Base-by-base conservation (phyloP, 2,888 invertebrate species). In the Argyresthia albistria region DNA sequence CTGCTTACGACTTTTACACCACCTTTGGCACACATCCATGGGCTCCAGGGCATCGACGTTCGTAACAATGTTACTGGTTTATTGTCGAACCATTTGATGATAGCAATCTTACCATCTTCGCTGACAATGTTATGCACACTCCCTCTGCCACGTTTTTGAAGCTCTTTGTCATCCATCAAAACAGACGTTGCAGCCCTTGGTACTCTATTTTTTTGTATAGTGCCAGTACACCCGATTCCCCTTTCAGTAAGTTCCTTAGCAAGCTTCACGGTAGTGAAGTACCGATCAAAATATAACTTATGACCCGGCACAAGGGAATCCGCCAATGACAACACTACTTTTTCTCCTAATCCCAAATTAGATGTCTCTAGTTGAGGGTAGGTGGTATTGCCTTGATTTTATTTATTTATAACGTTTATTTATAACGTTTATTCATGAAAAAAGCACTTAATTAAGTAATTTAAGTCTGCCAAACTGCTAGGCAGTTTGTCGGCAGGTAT, bases 231-330 rank as follows among this genome's bases (percentile, higher is more conserved):
- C 12, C 49, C 10, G 8, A 49, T 36, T n/a, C 49, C 49, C 6
- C 12, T 8, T 4, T 49, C 9, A 12, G n/a, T 10, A 4, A 49
- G 25, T 15, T n/a, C 36, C 8, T 37, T n/a, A 14, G 37, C 39
- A 2, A 49, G 12, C 12, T 49, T 49, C 6, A 49, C 49, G 35
- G 49, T 16, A 9, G 37, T 49, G 36, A 49, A 49, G 12, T 49
- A 49, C n/a, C 49, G 8, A 14, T 49, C 15, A 37, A 36, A 9
- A 14, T 49, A 49, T 25, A 49, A n/a, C 1, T 1, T 49, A 14
- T 36, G 49, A n/a, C 49, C 49, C 10, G 49, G 49, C 10, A 37
- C 49, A 36, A 49, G 37, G n/a, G 37, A 49, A n/a, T 49, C 37
- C 6, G 49, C 49, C 36, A 49, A 37, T 9, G 49, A 49, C 11